Evolutionary conservation across 2,888 invertebrate species (phyloP).

Genomic region (Amiota mariae): DNA sequence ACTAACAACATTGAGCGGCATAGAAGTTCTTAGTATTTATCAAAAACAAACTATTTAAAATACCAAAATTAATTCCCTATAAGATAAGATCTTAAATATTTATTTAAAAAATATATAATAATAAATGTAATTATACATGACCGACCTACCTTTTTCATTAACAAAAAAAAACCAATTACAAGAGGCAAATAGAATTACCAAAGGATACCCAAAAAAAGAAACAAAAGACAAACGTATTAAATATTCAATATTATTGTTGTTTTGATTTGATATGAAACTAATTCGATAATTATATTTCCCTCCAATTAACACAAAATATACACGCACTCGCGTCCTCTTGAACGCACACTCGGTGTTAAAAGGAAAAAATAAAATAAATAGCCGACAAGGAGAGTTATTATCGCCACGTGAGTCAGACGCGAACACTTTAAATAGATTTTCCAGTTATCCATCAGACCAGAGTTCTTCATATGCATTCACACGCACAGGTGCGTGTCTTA

Average conservation of each 20-base stretch:
- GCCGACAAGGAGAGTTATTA: slow-evolving; percentile 4
- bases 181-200: too few relatives aligned
- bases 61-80: too few relatives aligned
- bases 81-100: too few relatives aligned
- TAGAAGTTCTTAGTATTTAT: too few relatives aligned
- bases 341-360: background rate
- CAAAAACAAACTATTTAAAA: too few relatives aligned
- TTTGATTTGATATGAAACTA: slow-evolving; percentile 31
- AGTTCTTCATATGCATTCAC: background rate
- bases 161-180: too few relatives aligned
- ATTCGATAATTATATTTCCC: slow-evolving; percentile 18
- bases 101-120: too few relatives aligned
- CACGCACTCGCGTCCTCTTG: background rate
- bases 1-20: too few relatives aligned
- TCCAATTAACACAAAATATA: too few relatives aligned
- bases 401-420: background rate
- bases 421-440: slow-evolving; percentile 8
- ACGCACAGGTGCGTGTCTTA: slow-evolving; percentile 20
- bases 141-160: too few relatives aligned
- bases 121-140: too few relatives aligned
- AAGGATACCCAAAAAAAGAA: background rate
- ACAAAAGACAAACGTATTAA: slow-evolving; percentile 19
- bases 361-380: background rate
- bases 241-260: slow-evolving; percentile 35
- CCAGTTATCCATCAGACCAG: slow-evolving; percentile 6